A percentile compares a stretch with the other conserved stretches of the same genome.
Evolutionary conservation across 2,888 invertebrate genomes (phyloP).

Genomic region (Bedellia somnulentella): DNA sequence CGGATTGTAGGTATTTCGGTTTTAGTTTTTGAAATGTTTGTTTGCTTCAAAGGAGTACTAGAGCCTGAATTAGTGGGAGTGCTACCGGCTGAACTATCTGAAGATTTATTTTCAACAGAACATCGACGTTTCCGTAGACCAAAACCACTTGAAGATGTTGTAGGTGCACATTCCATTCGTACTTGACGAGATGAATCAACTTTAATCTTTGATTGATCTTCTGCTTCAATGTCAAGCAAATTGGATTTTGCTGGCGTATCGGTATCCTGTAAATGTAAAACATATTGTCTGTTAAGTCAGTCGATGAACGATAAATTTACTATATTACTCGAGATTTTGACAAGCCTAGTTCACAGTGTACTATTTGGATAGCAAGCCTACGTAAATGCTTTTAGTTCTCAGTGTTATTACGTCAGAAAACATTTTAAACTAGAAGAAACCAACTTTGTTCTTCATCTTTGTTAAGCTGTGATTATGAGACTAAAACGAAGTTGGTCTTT

Average conservation of each 20-base stretch:
- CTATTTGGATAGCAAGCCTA: too few relatives aligned
- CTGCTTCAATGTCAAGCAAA: conserved; percentile 33
- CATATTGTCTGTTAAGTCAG: too few relatives aligned
- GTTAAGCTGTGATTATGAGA: too few relatives aligned
- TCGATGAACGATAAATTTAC: too few relatives aligned
- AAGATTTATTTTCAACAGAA: conserved; percentile 62
- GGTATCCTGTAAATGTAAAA: conserved; percentile 34
- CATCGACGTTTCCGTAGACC: conserved; percentile 64
- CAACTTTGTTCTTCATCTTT: too few relatives aligned
- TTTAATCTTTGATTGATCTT: conserved; percentile 41
- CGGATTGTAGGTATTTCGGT: conserved; percentile 46
- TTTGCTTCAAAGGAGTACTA: conserved; percentile 54
- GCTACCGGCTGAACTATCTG: conserved; percentile 62
- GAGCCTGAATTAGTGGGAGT: conserved; percentile 63
- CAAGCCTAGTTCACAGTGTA: too few relatives aligned
- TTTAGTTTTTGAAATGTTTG: conserved; percentile 36
- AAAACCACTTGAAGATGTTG: conserved; percentile 27
- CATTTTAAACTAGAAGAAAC: too few relatives aligned
- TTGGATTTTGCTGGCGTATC: conserved; percentile 38
- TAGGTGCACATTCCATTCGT: conserved; percentile 24
- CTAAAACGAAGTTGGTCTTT: too few relatives aligned
- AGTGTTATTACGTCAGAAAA: too few relatives aligned
- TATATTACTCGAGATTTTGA: too few relatives aligned
- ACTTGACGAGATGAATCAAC: conserved; percentile 27
- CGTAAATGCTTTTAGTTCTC: too few relatives aligned